phyloP scores from a whole-genome alignment of 2,113 vertebrate species.

The Oncorhynchus kisutch region DNA sequence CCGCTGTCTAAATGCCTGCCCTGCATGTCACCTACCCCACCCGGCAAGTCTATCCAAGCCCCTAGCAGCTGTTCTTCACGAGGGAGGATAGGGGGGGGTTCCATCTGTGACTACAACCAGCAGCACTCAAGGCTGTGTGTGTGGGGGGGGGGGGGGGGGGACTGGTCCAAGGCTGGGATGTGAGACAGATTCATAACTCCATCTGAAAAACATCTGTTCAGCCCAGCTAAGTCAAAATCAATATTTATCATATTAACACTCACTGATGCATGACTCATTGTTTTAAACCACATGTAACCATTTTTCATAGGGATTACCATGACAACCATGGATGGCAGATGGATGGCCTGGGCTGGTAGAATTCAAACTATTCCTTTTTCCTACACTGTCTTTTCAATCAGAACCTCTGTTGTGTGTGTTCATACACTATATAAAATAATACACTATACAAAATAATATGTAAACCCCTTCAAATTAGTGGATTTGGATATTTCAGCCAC shows the following conservation, averaged over 20 bases:
- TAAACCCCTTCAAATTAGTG: too few relatives aligned
- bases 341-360: too few relatives aligned
- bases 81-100: slow-evolving; percentile 5
- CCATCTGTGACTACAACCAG: slow-evolving; percentile 46
- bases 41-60: slow-evolving; percentile 8
- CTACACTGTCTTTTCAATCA: too few relatives aligned
- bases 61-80: slow-evolving; percentile 54
- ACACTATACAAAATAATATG: too few relatives aligned
- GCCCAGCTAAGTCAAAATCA: neutral
- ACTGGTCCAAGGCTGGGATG: neutral
- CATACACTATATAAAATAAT: too few relatives aligned
- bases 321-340: too few relatives aligned
- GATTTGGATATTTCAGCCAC: too few relatives aligned
- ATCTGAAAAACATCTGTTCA: neutral
- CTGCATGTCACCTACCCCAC: too few relatives aligned
- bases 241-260: neutral
- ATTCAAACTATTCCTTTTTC: neutral
- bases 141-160: neutral
- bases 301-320: too few relatives aligned
- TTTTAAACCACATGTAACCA: too few relatives aligned
- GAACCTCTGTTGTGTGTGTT: too few relatives aligned
- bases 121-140: neutral
- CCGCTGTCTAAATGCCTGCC: neutral
- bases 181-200: slow-evolving; percentile 4
- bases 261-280: too few relatives aligned